A percentile compares a stretch with the other conserved stretches of the same genome.
phyloP scores from a whole-genome alignment of 2,888 invertebrate species.

The Eupeodes luniger region DNA sequence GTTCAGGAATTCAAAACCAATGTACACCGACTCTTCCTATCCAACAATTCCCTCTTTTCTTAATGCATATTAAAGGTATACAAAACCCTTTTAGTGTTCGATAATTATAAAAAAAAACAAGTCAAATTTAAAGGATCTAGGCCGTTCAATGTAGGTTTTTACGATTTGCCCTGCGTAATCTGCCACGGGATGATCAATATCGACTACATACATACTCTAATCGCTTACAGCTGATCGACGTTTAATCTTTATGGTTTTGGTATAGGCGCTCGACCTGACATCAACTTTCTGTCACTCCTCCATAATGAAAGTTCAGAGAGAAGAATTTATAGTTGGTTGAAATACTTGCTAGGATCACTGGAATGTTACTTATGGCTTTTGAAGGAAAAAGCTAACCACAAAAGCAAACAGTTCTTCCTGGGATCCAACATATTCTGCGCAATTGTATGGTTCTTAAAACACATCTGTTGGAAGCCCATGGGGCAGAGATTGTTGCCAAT shows the following conservation, averaged over 20 bases:
- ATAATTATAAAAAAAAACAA: too few relatives aligned
- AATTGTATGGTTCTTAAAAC: slow-evolving; percentile 79
- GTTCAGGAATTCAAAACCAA: too few relatives aligned
- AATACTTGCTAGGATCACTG: slow-evolving; percentile 83
- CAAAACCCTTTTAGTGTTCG: too few relatives aligned
- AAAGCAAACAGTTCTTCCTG: slow-evolving; percentile 76
- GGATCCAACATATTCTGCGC: slow-evolving; percentile 76
- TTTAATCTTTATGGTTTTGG: slow-evolving; percentile 62
- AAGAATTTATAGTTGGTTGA: slow-evolving; percentile 81
- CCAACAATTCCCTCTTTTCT: too few relatives aligned
- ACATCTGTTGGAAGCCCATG: slow-evolving; percentile 77
- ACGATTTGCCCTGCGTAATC: too few relatives aligned
- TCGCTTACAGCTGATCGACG: too few relatives aligned
- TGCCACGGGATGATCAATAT: too few relatives aligned
- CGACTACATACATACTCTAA: too few relatives aligned
- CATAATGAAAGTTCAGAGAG: slow-evolving; percentile 39
- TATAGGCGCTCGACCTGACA: slow-evolving; percentile 78
- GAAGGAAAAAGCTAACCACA: slow-evolving; percentile 78
- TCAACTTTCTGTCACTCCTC: slow-evolving; percentile 66
- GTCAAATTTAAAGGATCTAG: too few relatives aligned
- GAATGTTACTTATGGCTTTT: slow-evolving; percentile 82
- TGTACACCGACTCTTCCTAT: too few relatives aligned
- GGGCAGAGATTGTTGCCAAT: slow-evolving; percentile 69
- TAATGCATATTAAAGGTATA: too few relatives aligned
- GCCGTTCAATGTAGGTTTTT: too few relatives aligned